These are phyloP conservation scores for Pituophis catenifer DNA, from an alignment of 2,113 vertebrate species.

Conservation along the genomic window DNA sequence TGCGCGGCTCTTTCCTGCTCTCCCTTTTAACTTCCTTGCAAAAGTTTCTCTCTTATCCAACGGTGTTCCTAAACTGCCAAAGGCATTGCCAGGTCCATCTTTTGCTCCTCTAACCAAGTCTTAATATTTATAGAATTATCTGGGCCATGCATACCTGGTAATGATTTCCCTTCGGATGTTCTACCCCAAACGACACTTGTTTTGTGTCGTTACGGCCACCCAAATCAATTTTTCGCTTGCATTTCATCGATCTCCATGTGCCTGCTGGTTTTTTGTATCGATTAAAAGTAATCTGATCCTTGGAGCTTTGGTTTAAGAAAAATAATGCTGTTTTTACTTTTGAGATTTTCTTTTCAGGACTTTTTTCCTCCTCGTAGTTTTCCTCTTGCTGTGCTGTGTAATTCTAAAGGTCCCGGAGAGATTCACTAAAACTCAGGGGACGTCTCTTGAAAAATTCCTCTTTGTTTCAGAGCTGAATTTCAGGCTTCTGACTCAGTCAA, in stretches of 20 bases:
- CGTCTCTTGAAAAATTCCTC: neutral
- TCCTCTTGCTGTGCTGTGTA: neutral
- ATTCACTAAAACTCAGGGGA: neutral
- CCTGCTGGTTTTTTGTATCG: conserved; percentile 42
- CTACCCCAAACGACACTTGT: neutral
- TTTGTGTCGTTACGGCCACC: conserved; percentile 19
- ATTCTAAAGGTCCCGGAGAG: neutral
- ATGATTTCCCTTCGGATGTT: neutral
- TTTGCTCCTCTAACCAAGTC: neutral
- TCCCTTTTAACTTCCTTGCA: neutral
- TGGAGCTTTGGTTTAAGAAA: conserved; percentile 55
- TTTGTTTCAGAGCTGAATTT: neutral
- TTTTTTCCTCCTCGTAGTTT: no score
- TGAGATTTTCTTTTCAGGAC: conserved; percentile 14
- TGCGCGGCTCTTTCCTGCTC: neutral
- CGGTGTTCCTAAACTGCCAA: neutral
- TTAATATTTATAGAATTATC: neutral
- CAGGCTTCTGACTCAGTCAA: neutral
- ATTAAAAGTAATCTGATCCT: conserved; percentile 43
- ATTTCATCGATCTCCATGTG: conserved; percentile 13
- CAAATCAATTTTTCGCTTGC: conserved; percentile 23
- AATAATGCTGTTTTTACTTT: conserved; percentile 25
- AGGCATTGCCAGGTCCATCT: neutral
- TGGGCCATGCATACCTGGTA: neutral
- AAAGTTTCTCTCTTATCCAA: neutral